These are phyloP conservation scores for Salvelinus sp. DNA, from an alignment of 2,113 vertebrate genomes.

Conservation along the genomic window DNA sequence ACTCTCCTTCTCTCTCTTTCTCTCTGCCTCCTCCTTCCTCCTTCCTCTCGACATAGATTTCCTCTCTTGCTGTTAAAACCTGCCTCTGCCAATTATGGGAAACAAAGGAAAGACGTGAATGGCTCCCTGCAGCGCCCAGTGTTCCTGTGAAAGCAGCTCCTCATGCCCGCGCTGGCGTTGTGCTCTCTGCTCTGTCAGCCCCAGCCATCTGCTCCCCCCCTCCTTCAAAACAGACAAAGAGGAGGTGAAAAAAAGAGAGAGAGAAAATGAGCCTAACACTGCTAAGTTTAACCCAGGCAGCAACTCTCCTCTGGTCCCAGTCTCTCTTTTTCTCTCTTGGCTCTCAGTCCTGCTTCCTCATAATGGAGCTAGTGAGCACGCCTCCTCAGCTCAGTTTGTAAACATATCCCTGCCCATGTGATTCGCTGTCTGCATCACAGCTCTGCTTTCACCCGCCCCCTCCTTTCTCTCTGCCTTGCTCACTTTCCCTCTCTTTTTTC, in stretches of 20 bases:
- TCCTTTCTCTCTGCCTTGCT: constrained; percentile 54
- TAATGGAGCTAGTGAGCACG: constrained; percentile 41
- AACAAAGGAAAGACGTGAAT: constrained; percentile 61
- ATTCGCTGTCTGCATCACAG: constrained; percentile 71
- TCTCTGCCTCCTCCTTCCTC: constrained; percentile 16
- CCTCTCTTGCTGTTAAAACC: constrained; percentile 47
- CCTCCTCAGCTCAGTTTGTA: constrained; percentile 69
- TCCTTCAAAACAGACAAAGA: constrained; percentile 11
- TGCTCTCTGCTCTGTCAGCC: constrained; percentile 43
- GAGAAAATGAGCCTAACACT: neutral
- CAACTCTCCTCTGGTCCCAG: constrained; percentile 25
- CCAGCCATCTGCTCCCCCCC: constrained; percentile 36
- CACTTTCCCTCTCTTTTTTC: constrained; percentile 40
- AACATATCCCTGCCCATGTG: constrained; percentile 79
- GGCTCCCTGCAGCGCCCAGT: constrained; percentile 48
- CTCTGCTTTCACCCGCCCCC: constrained; percentile 66
- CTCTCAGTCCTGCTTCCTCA: constrained; percentile 33
- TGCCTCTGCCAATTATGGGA: constrained; percentile 46
- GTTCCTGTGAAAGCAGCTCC: constrained; percentile 39
- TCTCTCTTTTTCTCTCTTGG: constrained; percentile 37
- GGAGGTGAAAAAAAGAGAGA: constrained; percentile 2
- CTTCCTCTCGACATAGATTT: constrained; percentile 18
- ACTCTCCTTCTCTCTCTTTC: constrained; percentile 16
- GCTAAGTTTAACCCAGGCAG: constrained; percentile 26
- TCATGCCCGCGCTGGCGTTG: constrained; percentile 46